Conservation (phyloP, 2,797 vertebrate genomes). For the Darevskia nairensis region DNA sequence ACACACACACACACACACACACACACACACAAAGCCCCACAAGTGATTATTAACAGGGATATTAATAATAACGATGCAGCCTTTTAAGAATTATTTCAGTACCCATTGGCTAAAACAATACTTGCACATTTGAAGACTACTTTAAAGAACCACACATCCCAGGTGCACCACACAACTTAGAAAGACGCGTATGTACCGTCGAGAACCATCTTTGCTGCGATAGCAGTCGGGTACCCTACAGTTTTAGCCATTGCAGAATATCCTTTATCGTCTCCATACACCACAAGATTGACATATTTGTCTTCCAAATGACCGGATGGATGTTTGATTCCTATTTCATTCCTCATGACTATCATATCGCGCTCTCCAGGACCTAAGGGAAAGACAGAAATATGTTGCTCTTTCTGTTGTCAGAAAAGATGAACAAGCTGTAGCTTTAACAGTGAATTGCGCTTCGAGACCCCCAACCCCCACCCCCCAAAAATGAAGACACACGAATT, state of each 20-base stretch:
- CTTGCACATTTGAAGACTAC: too few species aligned
- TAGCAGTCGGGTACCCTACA: constrained; percentile 93
- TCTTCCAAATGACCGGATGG: constrained; percentile 93
- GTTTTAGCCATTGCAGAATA: constrained; percentile 98
- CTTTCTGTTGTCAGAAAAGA: not conserved
- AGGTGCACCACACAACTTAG: not conserved
- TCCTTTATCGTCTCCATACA: constrained; percentile 89
- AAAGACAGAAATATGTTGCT: constrained; percentile 45
- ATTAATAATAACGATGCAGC: not conserved
- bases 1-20: too few species aligned
- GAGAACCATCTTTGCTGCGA: constrained; percentile 93
- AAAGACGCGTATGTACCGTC: constrained; percentile 83
- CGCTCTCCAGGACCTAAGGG: constrained; percentile 82
- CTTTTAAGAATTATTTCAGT: constrained; percentile 13
- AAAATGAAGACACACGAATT: too few species aligned
- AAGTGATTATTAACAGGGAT: not conserved
- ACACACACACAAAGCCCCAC: too few species aligned
- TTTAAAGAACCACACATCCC: not conserved
- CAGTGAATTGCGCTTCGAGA: not conserved
- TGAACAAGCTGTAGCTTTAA: not conserved
- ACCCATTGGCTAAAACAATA: not conserved
- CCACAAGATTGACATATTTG: constrained; percentile 89
- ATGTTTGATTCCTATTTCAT: constrained; percentile 90
- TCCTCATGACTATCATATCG: constrained; percentile 95
- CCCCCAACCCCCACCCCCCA: too few species aligned